A percentile compares a stretch with the other conserved stretches of the same genome.
These are phyloP conservation scores for Cotesia chilonis DNA, from an alignment of 1,140 invertebrate species.

Conservation along the genomic window DNA sequence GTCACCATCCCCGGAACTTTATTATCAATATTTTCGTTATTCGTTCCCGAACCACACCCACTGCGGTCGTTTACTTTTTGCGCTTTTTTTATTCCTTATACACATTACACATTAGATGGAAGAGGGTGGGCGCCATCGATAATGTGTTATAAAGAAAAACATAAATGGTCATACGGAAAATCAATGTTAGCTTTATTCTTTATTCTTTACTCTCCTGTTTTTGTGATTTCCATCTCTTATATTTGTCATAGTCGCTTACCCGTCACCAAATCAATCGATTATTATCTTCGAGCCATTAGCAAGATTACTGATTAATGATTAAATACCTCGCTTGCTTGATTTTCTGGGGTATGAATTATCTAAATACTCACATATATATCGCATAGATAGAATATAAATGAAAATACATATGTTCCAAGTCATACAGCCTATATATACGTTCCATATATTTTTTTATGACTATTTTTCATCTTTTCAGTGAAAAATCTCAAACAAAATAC, in stretches of 20 bases:
- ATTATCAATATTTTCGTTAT: slow-evolving; percentile 44
- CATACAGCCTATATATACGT: no score
- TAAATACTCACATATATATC: no score
- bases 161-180: slow-evolving; percentile 4
- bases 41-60: slow-evolving; percentile 29
- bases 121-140: neutral
- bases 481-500: no score
- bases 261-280: slow-evolving; percentile 2
- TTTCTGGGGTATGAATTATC: no score
- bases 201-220: neutral
- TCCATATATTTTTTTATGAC: no score
- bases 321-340: no score
- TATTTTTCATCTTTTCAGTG: no score
- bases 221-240: neutral
- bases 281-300: neutral
- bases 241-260: neutral
- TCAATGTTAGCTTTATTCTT: neutral
- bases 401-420: no score
- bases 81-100: neutral
- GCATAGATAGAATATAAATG: no score
- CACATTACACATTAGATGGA: neutral
- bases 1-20: slow-evolving; percentile 38
- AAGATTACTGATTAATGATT: neutral
- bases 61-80: slow-evolving; percentile 7
- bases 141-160: slow-evolving; percentile 7